Percentiles rank a stretch among this genome's conserved stretches.
These are phyloP conservation scores for Ichneumoninae sp. DNA, from an alignment of 2,888 invertebrate species.

Conservation along the genomic window DNA sequence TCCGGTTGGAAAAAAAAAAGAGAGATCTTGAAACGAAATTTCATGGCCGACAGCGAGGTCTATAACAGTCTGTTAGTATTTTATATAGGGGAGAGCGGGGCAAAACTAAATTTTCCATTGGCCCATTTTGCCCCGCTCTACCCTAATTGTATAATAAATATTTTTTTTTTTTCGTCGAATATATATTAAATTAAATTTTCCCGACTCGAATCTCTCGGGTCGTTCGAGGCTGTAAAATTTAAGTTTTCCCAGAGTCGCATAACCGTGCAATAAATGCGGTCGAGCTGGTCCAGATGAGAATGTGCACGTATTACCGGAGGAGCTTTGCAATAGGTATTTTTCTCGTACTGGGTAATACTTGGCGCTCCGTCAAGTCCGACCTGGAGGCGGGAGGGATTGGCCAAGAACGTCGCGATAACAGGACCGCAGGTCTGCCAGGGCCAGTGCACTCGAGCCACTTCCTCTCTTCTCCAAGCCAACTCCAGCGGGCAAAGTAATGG, in stretches of 20 bases:
- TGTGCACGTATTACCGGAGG: conserved; percentile 25
- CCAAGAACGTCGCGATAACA: conserved; percentile 45
- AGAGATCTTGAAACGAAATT: no score
- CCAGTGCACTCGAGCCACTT: conserved; percentile 46
- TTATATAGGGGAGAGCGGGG: no score
- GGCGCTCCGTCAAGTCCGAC: conserved; percentile 42
- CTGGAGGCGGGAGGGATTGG: background rate
- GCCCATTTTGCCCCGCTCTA: no score
- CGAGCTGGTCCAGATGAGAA: conserved; percentile 56
- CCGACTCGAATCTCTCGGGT: background rate
- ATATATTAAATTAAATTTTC: background rate
- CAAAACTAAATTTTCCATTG: no score
- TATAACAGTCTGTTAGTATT: no score
- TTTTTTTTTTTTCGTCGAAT: background rate
- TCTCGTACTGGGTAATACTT: conserved; percentile 50
- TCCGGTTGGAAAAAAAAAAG: no score
- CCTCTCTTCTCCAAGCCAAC: conserved; percentile 16
- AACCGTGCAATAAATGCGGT: background rate
- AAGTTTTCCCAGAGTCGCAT: conserved; percentile 16
- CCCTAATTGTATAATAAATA: no score
- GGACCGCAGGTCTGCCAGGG: conserved; percentile 9
- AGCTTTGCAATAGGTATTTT: conserved; percentile 35
- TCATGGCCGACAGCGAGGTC: no score
- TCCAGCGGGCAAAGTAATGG: conserved; percentile 38
- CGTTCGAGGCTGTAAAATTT: conserved; percentile 17